Conservation (phyloP, 2,113 vertebrate genomes). For the Prunella himalayana region DNA sequence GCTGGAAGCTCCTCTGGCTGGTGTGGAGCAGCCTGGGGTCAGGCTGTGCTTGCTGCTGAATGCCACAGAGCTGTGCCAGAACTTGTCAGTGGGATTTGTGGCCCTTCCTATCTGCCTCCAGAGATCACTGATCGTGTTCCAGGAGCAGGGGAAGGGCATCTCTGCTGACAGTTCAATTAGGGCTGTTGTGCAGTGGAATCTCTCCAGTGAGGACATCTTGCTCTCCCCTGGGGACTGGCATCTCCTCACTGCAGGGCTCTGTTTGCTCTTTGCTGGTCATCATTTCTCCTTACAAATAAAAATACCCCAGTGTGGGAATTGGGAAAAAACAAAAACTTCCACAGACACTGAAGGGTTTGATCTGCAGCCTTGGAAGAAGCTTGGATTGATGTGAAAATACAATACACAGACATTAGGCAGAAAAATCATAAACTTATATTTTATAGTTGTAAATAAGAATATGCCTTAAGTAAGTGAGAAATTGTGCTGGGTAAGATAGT, state of each 20-base stretch:
- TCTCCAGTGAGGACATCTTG: background rate
- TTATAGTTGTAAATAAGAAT: background rate
- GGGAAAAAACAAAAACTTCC: background rate
- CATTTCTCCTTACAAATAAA: background rate
- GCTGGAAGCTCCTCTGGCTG: background rate
- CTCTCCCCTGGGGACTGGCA: background rate
- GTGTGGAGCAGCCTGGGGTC: accelerated
- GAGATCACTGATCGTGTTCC: background rate
- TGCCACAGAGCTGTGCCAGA: background rate
- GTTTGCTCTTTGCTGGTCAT: background rate
- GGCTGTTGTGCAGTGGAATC: background rate
- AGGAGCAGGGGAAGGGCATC: background rate
- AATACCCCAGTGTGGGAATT: background rate
- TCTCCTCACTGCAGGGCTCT: background rate
- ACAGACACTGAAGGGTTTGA: background rate
- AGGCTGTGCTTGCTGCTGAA: background rate
- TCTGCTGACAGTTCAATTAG: background rate
- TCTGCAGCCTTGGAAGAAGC: background rate
- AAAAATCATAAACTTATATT: too few relatives aligned
- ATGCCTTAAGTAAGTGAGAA: too few relatives aligned
- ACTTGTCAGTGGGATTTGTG: background rate
- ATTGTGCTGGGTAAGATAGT: too few relatives aligned
- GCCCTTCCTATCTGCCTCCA: background rate
- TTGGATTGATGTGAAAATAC: background rate
- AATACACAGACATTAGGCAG: background rate